Evolutionary conservation across 2,888 invertebrate species (phyloP), one percentile per base, ranked within the genome.

Genomic region (Fabriciana adippe): DNA sequence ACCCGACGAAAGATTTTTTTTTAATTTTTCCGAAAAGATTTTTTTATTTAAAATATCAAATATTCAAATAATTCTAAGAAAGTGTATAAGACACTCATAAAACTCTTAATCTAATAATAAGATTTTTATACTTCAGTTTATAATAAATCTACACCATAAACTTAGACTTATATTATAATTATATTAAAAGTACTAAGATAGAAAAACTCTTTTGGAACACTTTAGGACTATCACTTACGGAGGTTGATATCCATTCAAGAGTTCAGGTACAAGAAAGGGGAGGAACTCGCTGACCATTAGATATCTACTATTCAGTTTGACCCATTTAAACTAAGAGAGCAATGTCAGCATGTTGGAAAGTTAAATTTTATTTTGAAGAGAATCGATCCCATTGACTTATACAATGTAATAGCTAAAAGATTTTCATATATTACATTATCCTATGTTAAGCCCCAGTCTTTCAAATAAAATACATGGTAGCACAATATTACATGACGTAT

Each of bases 281-380:
- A 71, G 69, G 71, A 54, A 62, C 69, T 61, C 55, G 62, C 66
- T 71, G 67, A 67, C 71, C 67, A 67, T 65, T 67, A 69, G 57
- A 63, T 65, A 65, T 62, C 67, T 57, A 69, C 69, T 71, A 60
- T 62, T 69, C 67, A 71, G 64, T 69, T 56, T 60, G 64, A 55
- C 64, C 69, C 60, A 61, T 69, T 61, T 55, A 65, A 54, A 64
- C 54, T 57, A 65, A 67, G 59, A 67, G 50, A 65, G 71, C 71
- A 65, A 67, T 67, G 67, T 71, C 69, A 71, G 67, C 69, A 67
- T 55, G 67, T 65, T 21, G 31, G 66, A 57, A 64, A 63, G 68
- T 68, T 63, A 66, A 66, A 68, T 65, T 54, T 54, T 62, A 48
- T 64, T 67, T 41, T 41, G 35, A 41, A 41, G 35, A 55, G 63